These are phyloP conservation scores for Tachyglossus aculeatus DNA, from an alignment of 2,797 vertebrate genomes.

Conservation along the genomic window DNA sequence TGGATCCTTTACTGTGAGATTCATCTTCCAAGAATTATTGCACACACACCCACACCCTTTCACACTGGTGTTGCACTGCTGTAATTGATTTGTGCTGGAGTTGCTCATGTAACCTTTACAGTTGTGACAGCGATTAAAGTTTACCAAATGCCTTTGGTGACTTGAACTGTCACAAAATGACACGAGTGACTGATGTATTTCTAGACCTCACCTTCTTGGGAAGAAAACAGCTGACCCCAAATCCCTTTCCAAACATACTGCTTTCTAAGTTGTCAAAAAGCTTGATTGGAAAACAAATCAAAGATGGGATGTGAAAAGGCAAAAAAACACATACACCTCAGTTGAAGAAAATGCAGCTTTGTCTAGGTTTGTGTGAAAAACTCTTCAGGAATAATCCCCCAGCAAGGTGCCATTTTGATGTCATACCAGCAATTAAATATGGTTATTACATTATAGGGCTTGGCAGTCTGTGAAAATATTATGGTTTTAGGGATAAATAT, in stretches of 20 bases:
- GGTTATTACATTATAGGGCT: background rate
- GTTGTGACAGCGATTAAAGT: conserved; percentile 69
- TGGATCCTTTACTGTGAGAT: background rate
- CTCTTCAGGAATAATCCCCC: background rate
- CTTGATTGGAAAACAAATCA: conserved; percentile 50
- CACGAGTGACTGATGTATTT: conserved; percentile 66
- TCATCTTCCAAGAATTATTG: background rate
- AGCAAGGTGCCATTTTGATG: background rate
- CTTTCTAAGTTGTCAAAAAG: conserved; percentile 43
- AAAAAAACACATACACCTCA: background rate
- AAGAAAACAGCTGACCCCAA: conserved; percentile 25
- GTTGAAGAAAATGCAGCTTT: conserved; percentile 10
- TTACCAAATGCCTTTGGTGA: conserved; percentile 67
- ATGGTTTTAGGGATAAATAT: conserved; percentile 1
- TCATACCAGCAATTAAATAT: conserved; percentile 13
- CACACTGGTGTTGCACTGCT: background rate
- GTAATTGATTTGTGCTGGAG: conserved; percentile 46
- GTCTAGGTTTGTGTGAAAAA: background rate
- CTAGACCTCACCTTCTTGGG: conserved; percentile 36
- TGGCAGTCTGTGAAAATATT: background rate
- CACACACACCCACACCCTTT: background rate
- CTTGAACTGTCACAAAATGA: conserved; percentile 66
- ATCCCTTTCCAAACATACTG: conserved; percentile 39
- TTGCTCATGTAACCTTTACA: conserved; percentile 57
- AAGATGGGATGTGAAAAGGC: conserved; percentile 17